Base-by-base conservation (phyloP, 2,888 invertebrate genomes). In the Crossocerus cetratus region DNA sequence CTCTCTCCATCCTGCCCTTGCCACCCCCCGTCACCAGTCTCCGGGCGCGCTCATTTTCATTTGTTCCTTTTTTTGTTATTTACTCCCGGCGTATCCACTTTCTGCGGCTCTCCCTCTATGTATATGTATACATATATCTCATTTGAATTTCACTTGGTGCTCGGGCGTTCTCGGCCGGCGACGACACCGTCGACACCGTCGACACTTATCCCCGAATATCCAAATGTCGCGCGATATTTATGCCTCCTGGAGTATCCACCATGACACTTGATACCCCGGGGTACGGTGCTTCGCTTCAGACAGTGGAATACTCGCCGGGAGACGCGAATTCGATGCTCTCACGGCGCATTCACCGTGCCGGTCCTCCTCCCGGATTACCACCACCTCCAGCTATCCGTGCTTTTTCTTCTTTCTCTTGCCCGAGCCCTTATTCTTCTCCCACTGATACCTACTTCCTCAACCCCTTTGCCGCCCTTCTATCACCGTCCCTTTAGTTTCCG, bases 71-170 rank as follows among this genome's bases (percentile, higher is more conserved):
- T 54, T 23, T 3, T 18, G 2, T 60, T 67, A 57, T 2, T 20
- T n/a, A 11, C 54, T 61, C 23, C 16, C 57, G 44, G 59, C 56
- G 18, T 22, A 55, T 57, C 45, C 32, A 65, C 56, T 72, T 60
- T 64, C 60, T 61, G 60, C 59, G 23, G 22, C 49, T 57, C 54
- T 59, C 61, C n/a, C 49, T 11, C n/a, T n/a, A n/a, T n/a, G n/a
- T 11, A 32, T 32, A 11, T 32, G 32, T 32, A 32, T 32, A 32
- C 32, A 11, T 32, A 32, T 32, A 32, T 32, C 32, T 64, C 71
- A 20, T 22, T 66, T 57, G 66, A 69, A 69, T 69, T 69, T 66
- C 65, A 66, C 65, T 66, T 66, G 65, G 63, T 65, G 57, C 65
- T 65, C 66, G 32, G 32, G 45, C 58, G 57, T 53, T 66, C 65